Base-by-base conservation (phyloP, 2,797 vertebrate species). In the Otolemur crassicaudatus region DNA sequence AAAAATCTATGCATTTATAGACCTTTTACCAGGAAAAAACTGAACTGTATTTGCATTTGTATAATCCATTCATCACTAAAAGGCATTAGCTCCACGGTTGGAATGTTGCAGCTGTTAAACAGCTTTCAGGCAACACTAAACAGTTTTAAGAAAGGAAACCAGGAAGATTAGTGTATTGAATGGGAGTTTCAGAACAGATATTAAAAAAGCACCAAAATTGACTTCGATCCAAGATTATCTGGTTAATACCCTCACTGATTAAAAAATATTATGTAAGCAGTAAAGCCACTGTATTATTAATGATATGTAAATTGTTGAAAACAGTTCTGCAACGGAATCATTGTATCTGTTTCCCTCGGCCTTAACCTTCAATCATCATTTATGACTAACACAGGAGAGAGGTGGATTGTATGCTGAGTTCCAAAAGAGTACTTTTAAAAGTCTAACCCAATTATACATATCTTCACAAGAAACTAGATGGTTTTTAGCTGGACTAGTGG, bases 121-220 rank as follows among this genome's bases (percentile, higher is more conserved):
- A 94, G 25, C 80, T 92, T 75, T 31, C 13, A 80, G 73, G 75
- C 67, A 91, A 69, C 79, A 27, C 49, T 84, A 75, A 93, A 95
- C 0, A 12, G 20, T 56, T 96, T 97, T 88, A 97, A 93, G 93
- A 96, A 67, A 79, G 91, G 91, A 97, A 60, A 92, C 31, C 70
- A 37, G 91, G 27, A 60, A 91, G 60, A 77, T 84, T 58, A 67
- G 61, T 29, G n/a, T 77, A 90, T 91, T 93, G 97, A 87, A 95
- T 96, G 97, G 37, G 87, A 88, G 69, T 86, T 94, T 94, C 34
- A 73, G 22, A 63, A 29, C 25, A 72, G 73, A 89, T 77, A 65
- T 92, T 37, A 34, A 53, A 29, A 84, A 95, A 88, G 10, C 73
- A 86, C 92, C 63, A n/a, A 84, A 37, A 27, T 31, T 87, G 40